These are phyloP conservation scores for Drosophila pegasa DNA, from an alignment of 2,888 invertebrate species.

Conservation along the genomic window DNA sequence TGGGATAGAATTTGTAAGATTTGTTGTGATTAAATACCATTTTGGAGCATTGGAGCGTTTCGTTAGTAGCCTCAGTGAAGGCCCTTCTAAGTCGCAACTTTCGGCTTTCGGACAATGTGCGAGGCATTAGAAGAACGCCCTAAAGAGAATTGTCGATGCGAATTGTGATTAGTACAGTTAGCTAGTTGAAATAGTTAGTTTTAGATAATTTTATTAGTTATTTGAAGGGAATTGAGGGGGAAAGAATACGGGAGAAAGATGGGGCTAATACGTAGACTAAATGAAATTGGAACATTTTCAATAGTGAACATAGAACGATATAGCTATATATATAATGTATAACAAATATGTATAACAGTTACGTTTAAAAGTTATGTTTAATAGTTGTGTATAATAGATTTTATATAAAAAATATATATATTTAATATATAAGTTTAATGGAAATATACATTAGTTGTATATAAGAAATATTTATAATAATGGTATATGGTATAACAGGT, in stretches of 20 bases:
- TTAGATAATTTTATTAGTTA: conserved; percentile 1
- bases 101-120: conserved; percentile 95
- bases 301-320: background rate
- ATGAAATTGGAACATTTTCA: background rate
- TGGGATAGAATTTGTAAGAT: conserved; percentile 30
- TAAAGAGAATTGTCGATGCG: conserved; percentile 84
- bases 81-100: conserved; percentile 94
- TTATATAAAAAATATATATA: too few relatives aligned
- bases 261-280: conserved; percentile 1
- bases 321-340: background rate
- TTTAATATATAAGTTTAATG: too few relatives aligned
- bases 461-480: too few relatives aligned
- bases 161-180: conserved; percentile 71
- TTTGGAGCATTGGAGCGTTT: conserved; percentile 94
- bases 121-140: conserved; percentile 95
- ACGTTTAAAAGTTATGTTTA: background rate
- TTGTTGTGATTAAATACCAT: conserved; percentile 87
- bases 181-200: conserved; percentile 14
- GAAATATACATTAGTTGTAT: too few relatives aligned
- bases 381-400: background rate
- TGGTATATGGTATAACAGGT: too few relatives aligned
- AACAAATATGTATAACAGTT: background rate
- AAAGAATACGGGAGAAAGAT: background rate
- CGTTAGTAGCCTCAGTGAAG: conserved; percentile 95
- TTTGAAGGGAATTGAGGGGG: background rate